Conservation (phyloP, 2,888 invertebrate species). For the Hyles lineata region DNA sequence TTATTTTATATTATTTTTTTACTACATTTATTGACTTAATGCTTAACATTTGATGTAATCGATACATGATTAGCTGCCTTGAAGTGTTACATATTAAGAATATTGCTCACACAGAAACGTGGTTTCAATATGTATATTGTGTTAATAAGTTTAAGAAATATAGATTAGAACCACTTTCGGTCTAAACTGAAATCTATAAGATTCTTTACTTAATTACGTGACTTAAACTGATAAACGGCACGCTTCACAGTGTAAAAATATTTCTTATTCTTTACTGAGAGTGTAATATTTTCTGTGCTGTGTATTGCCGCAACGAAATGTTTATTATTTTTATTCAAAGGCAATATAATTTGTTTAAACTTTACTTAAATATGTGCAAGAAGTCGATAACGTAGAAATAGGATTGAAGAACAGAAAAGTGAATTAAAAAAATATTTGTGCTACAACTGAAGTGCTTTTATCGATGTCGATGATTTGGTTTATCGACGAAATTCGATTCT, state of each 20-base stretch:
- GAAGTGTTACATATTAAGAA: slow-evolving; percentile 4
- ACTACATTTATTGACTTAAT: neutral
- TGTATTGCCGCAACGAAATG: too few species aligned
- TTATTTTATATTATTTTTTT: neutral
- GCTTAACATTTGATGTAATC: slow-evolving; percentile 1
- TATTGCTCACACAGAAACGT: slow-evolving; percentile 40
- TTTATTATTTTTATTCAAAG: too few species aligned
- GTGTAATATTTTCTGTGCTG: too few species aligned
- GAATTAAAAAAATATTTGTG: neutral
- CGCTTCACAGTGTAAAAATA: too few species aligned
- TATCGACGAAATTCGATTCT: slow-evolving; percentile 20
- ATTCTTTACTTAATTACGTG: neutral
- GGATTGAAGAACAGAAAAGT: neutral
- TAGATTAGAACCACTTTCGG: neutral
- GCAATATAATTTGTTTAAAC: too few species aligned
- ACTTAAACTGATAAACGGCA: too few species aligned
- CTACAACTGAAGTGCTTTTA: slow-evolving; percentile 22
- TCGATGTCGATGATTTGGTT: slow-evolving; percentile 18
- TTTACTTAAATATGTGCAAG: neutral
- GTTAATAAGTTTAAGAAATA: slow-evolving; percentile 26
- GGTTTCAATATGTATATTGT: slow-evolving; percentile 38
- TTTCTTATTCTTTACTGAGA: too few species aligned
- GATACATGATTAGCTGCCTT: neutral
- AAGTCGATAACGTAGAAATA: neutral
- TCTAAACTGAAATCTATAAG: neutral